A percentile compares a stretch with the other conserved stretches of the same genome.
These are phyloP conservation scores for Loris lydekkerianus DNA, from an alignment of 2,797 vertebrate species.

Conservation along the genomic window DNA sequence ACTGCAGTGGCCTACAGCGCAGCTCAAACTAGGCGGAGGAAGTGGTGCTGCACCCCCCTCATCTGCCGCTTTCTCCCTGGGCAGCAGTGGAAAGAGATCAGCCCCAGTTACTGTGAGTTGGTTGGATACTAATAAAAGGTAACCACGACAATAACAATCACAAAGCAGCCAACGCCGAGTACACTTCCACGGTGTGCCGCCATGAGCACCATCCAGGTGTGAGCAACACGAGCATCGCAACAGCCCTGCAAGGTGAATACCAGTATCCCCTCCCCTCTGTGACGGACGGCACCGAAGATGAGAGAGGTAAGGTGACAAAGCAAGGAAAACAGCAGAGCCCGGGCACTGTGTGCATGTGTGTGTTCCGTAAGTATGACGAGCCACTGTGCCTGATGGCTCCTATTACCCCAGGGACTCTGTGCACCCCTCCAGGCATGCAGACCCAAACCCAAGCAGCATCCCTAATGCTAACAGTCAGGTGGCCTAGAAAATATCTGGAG, in stretches of 20 bases:
- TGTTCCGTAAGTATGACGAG: background rate
- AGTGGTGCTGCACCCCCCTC: background rate
- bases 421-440: background rate
- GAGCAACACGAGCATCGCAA: background rate
- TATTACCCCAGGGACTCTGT: background rate
- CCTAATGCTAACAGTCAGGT: background rate
- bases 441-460: too few species aligned
- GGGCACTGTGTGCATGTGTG: background rate
- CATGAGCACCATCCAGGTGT: background rate
- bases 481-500: background rate
- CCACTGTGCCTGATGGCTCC: background rate
- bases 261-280: background rate
- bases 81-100: background rate
- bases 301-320: background rate
- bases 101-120: background rate
- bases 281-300: background rate
- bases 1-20: background rate
- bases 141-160: background rate
- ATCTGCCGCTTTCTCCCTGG: background rate
- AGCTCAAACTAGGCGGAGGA: background rate
- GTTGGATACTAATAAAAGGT: too few species aligned
- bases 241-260: too few species aligned
- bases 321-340: background rate
- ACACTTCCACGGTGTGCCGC: background rate
- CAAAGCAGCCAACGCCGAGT: background rate